Evolutionary conservation across 2,797 vertebrate species (phyloP), one percentile per base, ranked within the genome.

Genomic region (Eleutherodactylus coqui): DNA sequence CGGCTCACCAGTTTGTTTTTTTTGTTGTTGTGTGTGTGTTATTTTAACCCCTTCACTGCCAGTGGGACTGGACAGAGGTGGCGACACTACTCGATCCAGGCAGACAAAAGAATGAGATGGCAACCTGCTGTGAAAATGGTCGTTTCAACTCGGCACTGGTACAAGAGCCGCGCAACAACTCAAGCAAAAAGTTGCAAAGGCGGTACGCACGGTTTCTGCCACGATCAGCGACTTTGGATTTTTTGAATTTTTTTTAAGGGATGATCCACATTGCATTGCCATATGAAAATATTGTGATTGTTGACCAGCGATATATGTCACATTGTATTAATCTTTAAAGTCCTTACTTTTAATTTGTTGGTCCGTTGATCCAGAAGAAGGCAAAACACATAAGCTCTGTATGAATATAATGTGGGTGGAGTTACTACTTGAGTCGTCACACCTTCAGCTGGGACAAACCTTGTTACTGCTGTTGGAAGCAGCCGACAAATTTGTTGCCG

Each of bases 1-100:
- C 34, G 0, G 88, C 82, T 89, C 82, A 89, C 88, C n/a, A n/a
- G 90, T 81, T 34, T 87, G n/a, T n/a, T n/a, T n/a, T n/a, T n/a
- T n/a, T n/a, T n/a, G n/a, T n/a, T n/a, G n/a, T n/a, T n/a, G n/a
- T n/a, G n/a, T n/a, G n/a, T n/a, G n/a, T 88, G 79, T 89, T 72
- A 58, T 79, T 89, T 91, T 89, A 85, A 92, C 89, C 77, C 82
- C 32, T 5, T 80, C 49, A 0, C 24, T 41, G 49, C 64, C 67
- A 32, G 17, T 5, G 47, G 53, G 6, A 14, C 21, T 24, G 19
- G 43, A n/a, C 1, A 7, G 67, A 24, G 4, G 24, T 4, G 41
- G 75, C 8, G n/a, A 14, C 1, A 51, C 19, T 70, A 38, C 21
- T 4, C 34, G 1, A 11, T n/a, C 1, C 41, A 3, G 75, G 75